phyloP scores from a whole-genome alignment of 2,888 invertebrate species.

The Mimachlamys varia region DNA sequence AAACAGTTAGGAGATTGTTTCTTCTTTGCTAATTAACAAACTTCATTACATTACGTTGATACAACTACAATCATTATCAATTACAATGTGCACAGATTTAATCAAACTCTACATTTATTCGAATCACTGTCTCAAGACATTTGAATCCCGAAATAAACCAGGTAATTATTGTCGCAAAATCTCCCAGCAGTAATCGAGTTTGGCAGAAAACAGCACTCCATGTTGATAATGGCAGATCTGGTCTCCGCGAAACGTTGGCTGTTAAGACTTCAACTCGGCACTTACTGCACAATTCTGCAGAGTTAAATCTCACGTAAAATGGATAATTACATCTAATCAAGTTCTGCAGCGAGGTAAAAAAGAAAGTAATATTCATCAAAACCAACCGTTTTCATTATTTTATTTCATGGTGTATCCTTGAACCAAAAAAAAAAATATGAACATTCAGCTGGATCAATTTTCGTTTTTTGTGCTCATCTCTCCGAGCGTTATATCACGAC shows the following conservation, averaged over 20 bases:
- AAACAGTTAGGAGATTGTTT: neutral
- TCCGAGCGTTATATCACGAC: neutral
- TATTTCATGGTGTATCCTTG: neutral
- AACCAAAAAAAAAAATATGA: neutral
- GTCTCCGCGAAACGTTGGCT: neutral
- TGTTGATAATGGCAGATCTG: neutral
- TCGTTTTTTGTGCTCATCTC: neutral
- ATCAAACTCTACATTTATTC: neutral
- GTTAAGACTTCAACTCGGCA: neutral
- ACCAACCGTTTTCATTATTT: constrained; percentile 3
- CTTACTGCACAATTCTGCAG: neutral
- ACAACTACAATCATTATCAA: neutral
- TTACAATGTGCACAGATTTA: neutral
- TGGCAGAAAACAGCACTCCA: constrained; percentile 7
- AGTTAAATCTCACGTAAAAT: neutral
- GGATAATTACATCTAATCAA: neutral
- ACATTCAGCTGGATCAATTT: constrained; percentile 10
- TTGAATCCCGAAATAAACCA: neutral
- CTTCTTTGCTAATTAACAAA: too few species aligned
- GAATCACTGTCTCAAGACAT: neutral
- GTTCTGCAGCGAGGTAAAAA: neutral
- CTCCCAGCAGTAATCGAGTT: neutral
- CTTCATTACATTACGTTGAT: neutral
- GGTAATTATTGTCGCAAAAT: neutral
- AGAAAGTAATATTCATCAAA: neutral